These are phyloP conservation scores for Lophochroa leadbeateri DNA, from an alignment of 2,113 vertebrate species.

Conservation along the genomic window DNA sequence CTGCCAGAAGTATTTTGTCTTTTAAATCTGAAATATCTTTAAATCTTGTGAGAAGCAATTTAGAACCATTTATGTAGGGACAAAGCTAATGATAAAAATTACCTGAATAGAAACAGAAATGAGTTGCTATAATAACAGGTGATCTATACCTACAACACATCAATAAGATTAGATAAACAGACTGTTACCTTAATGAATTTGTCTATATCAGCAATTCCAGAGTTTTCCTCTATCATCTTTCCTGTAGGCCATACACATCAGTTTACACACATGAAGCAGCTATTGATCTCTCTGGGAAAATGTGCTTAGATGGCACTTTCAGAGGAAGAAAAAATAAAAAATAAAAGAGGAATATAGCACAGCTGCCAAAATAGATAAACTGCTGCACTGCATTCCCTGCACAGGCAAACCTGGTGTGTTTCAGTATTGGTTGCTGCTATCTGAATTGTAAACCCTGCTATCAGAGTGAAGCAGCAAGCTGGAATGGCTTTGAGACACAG, in stretches of 20 bases:
- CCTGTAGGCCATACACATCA: background rate
- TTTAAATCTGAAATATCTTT: constrained; percentile 8
- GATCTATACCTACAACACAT: constrained; percentile 22
- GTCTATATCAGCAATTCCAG: background rate
- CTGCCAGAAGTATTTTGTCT: background rate
- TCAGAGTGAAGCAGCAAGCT: background rate
- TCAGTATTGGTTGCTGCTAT: background rate
- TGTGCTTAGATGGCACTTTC: background rate
- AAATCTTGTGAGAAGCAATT: background rate
- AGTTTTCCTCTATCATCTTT: background rate
- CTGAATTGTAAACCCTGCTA: background rate
- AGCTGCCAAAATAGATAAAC: background rate
- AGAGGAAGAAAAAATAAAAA: background rate
- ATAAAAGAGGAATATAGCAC: background rate
- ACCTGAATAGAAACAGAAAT: constrained; percentile 21
- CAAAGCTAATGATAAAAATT: constrained; percentile 1
- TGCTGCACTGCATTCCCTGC: background rate
- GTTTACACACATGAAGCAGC: constrained; percentile 14
- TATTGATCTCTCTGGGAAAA: constrained; percentile 35
- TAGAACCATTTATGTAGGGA: background rate
- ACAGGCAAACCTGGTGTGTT: background rate
- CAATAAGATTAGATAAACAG: constrained; percentile 29
- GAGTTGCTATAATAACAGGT: background rate
- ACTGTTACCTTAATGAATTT: constrained; percentile 36
- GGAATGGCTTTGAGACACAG: background rate